Evolutionary conservation across 2,888 invertebrate species (phyloP).

Genomic region (Dolichopus griseipennis): DNA sequence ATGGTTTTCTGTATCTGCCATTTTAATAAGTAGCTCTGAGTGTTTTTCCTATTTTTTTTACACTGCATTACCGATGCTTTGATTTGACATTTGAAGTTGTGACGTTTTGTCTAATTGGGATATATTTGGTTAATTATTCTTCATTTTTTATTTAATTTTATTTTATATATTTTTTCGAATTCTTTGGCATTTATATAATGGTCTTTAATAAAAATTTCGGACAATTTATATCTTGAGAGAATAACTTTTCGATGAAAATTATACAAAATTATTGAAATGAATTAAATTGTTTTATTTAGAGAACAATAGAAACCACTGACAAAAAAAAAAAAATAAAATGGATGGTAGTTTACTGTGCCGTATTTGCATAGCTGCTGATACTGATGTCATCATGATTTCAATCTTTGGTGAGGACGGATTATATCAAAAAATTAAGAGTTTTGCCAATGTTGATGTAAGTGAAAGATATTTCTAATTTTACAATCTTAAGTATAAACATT

Average conservation of each 20-base stretch:
- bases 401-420: slow-evolving; percentile 42
- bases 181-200: slow-evolving; percentile 6
- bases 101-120: slow-evolving; percentile 4
- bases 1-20: too few relatives aligned
- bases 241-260: neutral
- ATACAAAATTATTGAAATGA: neutral
- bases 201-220: neutral
- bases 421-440: slow-evolving; percentile 40
- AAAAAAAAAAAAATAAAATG: slow-evolving; percentile 22
- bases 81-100: neutral
- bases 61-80: too few relatives aligned
- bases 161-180: slow-evolving; percentile 1
- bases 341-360: slow-evolving; percentile 35
- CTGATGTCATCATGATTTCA: slow-evolving; percentile 37
- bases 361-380: slow-evolving; percentile 39
- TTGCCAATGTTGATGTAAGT: slow-evolving; percentile 40
- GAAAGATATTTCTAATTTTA: neutral
- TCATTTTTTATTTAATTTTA: slow-evolving; percentile 6
- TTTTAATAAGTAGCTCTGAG: too few relatives aligned
- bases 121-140: slow-evolving; percentile 6
- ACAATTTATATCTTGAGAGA: neutral
- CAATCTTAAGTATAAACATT: slow-evolving; percentile 6
- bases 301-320: slow-evolving; percentile 4
- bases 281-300: neutral
- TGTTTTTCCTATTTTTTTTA: too few relatives aligned